These are phyloP conservation scores for Brachymystax lenok DNA, from an alignment of 2,797 vertebrate species.

Conservation along the genomic window DNA sequence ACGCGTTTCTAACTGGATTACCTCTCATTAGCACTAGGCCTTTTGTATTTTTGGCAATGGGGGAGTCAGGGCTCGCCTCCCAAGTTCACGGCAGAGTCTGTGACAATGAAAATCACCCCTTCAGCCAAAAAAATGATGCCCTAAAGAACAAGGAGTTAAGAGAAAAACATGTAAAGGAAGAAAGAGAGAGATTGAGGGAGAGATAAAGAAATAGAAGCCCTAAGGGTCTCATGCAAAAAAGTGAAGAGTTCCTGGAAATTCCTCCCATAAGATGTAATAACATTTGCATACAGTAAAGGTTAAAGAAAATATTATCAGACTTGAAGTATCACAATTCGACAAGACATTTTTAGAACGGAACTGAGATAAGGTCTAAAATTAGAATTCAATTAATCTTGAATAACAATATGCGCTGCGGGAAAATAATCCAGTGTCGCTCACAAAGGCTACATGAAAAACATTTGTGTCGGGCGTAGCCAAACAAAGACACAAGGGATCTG, in stretches of 20 bases:
- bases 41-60: slow-evolving; percentile 57
- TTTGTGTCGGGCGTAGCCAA: slow-evolving; percentile 48
- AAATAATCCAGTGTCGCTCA: slow-evolving; percentile 57
- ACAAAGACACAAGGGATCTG: slow-evolving; percentile 62
- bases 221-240: slow-evolving; percentile 44
- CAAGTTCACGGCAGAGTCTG: slow-evolving; percentile 47
- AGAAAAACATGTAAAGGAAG: slow-evolving; percentile 45
- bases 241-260: slow-evolving; percentile 58
- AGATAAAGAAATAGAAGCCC: slow-evolving; percentile 55
- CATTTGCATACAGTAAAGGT: slow-evolving; percentile 50
- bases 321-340: slow-evolving; percentile 61
- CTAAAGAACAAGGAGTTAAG: slow-evolving; percentile 45
- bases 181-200: slow-evolving; percentile 34
- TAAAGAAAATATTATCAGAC: slow-evolving; percentile 63
- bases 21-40: slow-evolving; percentile 65
- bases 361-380: slow-evolving; percentile 66
- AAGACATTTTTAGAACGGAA: slow-evolving; percentile 55
- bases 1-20: slow-evolving; percentile 76
- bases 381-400: slow-evolving; percentile 69
- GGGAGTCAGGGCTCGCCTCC: slow-evolving; percentile 44
- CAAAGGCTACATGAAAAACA: slow-evolving; percentile 38
- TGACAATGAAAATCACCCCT: slow-evolving; percentile 32
- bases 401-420: slow-evolving; percentile 64
- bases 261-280: slow-evolving; percentile 57
- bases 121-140: slow-evolving; percentile 60